These are phyloP conservation scores for Shinisaurus crocodilurus DNA, from an alignment of 2,113 vertebrate species.

Conservation along the genomic window DNA sequence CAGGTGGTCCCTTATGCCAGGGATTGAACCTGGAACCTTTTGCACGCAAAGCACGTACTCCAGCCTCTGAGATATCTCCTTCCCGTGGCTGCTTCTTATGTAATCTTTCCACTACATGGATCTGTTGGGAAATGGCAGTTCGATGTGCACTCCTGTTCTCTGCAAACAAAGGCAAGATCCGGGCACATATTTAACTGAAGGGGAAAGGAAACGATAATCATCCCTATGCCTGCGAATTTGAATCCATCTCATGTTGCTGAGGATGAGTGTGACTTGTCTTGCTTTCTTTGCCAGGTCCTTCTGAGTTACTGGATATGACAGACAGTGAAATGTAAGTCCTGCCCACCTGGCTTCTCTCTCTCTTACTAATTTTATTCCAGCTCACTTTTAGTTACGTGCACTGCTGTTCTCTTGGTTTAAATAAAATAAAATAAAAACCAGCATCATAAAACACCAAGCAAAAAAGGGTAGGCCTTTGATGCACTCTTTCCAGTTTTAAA, in stretches of 20 bases:
- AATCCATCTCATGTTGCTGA: background rate
- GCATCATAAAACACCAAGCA: background rate
- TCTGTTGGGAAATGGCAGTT: background rate
- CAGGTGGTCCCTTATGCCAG: background rate
- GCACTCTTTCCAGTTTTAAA: no score
- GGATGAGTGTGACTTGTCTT: conserved; percentile 32
- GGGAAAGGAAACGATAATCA: background rate
- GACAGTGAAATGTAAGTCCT: conserved; percentile 90
- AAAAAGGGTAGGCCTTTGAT: background rate
- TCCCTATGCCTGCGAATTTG: background rate
- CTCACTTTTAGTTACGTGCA: background rate
- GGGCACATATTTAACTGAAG: background rate
- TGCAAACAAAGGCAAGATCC: background rate
- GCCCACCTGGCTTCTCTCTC: background rate
- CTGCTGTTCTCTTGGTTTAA: background rate
- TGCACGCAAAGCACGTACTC: background rate
- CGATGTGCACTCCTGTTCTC: background rate
- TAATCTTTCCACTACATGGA: background rate
- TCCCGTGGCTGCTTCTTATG: background rate
- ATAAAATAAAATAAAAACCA: background rate
- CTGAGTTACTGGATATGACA: conserved; percentile 90
- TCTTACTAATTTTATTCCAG: background rate
- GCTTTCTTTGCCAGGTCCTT: conserved; percentile 82
- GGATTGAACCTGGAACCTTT: background rate
- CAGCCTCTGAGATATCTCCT: background rate